These are phyloP conservation scores for Lutjanus argentimaculatus DNA, from an alignment of 2,797 vertebrate genomes.

Conservation along the genomic window DNA sequence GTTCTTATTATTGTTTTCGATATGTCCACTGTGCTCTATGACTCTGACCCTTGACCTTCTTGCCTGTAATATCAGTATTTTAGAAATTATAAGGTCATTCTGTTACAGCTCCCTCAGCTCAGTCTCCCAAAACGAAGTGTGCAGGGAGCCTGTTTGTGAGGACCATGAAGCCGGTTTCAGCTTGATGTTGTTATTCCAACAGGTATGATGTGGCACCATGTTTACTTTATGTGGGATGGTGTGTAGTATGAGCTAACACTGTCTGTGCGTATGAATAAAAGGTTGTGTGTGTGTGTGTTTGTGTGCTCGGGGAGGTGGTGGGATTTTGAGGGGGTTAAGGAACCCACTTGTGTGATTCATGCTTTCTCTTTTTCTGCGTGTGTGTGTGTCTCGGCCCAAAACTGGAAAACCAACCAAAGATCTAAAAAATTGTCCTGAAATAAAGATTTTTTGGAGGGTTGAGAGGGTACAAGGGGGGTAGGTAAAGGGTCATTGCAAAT, in stretches of 20 bases:
- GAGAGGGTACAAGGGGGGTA: neutral
- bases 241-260: slow-evolving; percentile 35
- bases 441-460: neutral
- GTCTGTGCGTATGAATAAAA: slow-evolving; percentile 20
- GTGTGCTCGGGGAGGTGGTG: slow-evolving; percentile 13
- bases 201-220: slow-evolving; percentile 46
- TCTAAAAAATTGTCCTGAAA: slow-evolving; percentile 26
- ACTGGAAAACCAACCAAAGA: slow-evolving; percentile 22
- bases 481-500: slow-evolving; percentile 6
- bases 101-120: neutral
- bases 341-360: slow-evolving; percentile 4
- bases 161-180: slow-evolving; percentile 1
- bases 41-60: slow-evolving; percentile 16
- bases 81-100: slow-evolving; percentile 5
- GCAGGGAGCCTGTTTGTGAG: slow-evolving; percentile 9
- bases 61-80: slow-evolving; percentile 5
- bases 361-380: neutral
- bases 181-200: slow-evolving; percentile 53
- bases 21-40: neutral
- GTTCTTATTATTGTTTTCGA: neutral
- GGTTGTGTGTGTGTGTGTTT: slow-evolving; percentile 4
- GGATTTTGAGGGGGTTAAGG: neutral
- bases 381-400: slow-evolving; percentile 27
- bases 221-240: slow-evolving; percentile 43
- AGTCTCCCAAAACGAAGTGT: neutral